phyloP scores from a whole-genome alignment of 2,888 invertebrate genomes.

The Apodemia hepburni region DNA sequence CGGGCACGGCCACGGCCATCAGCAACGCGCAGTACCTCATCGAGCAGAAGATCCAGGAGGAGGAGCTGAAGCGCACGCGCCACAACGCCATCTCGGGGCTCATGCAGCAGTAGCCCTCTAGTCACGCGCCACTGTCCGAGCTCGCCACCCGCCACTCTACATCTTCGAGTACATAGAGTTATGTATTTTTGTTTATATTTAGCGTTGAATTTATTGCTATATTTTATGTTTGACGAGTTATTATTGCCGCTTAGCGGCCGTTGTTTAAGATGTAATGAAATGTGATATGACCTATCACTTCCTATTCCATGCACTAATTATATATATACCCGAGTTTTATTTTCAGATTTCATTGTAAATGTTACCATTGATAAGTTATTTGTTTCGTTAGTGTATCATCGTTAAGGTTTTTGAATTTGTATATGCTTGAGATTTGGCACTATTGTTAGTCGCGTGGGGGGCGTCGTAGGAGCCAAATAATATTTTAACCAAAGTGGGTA shows the following conservation, averaged over 20 bases:
- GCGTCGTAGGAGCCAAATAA: slow-evolving; percentile 37
- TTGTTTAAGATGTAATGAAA: slow-evolving; percentile 38
- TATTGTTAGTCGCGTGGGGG: slow-evolving; percentile 22
- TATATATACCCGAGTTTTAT: slow-evolving; percentile 48
- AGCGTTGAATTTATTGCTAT: slow-evolving; percentile 49
- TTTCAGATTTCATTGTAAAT: slow-evolving; percentile 71
- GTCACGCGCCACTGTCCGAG: too few relatives aligned
- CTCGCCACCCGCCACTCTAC: too few relatives aligned
- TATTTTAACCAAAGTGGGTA: slow-evolving; percentile 54
- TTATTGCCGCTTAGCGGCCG: slow-evolving; percentile 39
- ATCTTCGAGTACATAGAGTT: too few relatives aligned
- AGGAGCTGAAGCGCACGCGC: slow-evolving; percentile 96
- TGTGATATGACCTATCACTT: slow-evolving; percentile 74
- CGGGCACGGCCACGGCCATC: slow-evolving; percentile 93
- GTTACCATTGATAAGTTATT: slow-evolving; percentile 77
- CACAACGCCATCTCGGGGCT: slow-evolving; percentile 89
- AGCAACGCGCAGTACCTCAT: slow-evolving; percentile 96
- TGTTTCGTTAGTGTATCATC: slow-evolving; percentile 47
- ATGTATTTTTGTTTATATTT: slow-evolving; percentile 54
- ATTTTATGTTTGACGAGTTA: slow-evolving; percentile 31
- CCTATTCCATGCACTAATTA: slow-evolving; percentile 63
- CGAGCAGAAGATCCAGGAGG: slow-evolving; percentile 97
- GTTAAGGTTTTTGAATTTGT: slow-evolving; percentile 10
- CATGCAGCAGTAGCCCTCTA: slow-evolving; percentile 72
- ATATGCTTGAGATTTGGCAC: slow-evolving; percentile 23